Percentiles rank a stretch among this genome's conserved stretches.
Evolutionary conservation across 30 jellyfish, hydroid and myxozoan species (phyloP).

Genomic region (Nemopilema nomurai): DNA sequence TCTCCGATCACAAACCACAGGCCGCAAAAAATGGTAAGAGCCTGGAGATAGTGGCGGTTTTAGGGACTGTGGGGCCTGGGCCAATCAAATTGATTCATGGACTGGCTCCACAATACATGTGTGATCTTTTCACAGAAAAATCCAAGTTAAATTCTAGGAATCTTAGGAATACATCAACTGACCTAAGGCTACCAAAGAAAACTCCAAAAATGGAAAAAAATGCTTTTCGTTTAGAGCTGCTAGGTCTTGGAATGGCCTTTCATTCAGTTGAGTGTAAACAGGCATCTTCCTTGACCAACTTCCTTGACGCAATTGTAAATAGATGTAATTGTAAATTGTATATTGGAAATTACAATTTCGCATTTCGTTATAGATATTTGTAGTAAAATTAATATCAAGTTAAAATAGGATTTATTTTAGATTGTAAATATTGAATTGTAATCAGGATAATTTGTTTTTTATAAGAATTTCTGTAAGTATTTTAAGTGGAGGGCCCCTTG

Average conservation of each 20-base stretch:
- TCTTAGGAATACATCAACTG: slow-evolving; percentile 21
- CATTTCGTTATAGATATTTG: neutral
- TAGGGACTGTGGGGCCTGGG: neutral
- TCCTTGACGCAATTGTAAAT: neutral
- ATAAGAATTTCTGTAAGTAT: neutral
- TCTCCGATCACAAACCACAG: no score
- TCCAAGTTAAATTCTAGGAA: neutral
- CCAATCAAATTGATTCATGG: neutral
- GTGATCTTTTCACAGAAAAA: neutral
- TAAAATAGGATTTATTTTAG: neutral
- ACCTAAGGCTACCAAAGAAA: slow-evolving; percentile 31
- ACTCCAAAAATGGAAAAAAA: slow-evolving; percentile 11
- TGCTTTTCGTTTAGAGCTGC: slow-evolving; percentile 33
- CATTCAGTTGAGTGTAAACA: slow-evolving; percentile 15
- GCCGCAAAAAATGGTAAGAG: no score
- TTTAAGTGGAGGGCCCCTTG: neutral
- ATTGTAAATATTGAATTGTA: neutral
- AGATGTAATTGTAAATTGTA: neutral
- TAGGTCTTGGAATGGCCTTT: slow-evolving; percentile 13
- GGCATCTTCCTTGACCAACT: slow-evolving; percentile 28
- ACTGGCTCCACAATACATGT: neutral
- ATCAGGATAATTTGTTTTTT: neutral
- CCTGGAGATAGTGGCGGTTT: neutral
- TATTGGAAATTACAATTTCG: neutral
- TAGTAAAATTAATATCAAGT: neutral